Evolutionary conservation across 1,140 invertebrate species (phyloP).

Genomic region (Brachionus plicatilis): DNA sequence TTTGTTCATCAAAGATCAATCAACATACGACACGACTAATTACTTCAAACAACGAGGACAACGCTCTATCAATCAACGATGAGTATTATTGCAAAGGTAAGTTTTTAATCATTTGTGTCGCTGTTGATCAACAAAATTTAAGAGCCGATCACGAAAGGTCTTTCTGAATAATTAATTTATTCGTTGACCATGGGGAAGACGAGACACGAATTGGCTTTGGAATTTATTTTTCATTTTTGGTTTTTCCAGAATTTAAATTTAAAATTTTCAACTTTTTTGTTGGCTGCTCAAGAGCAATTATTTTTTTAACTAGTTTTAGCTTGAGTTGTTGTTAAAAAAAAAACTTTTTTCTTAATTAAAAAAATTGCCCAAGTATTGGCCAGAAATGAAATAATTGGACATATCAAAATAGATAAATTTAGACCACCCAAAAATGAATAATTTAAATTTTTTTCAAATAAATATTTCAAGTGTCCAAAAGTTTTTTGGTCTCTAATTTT

Average conservation of each 20-base stretch:
- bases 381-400: not conserved
- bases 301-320: not conserved
- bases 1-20: not conserved
- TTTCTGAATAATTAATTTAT: not conserved
- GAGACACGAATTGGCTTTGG: not conserved
- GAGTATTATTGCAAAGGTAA: not conserved
- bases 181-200: not conserved
- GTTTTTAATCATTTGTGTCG: not conserved
- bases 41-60: not conserved
- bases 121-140: not conserved
- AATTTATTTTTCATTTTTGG: not conserved
- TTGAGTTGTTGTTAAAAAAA: not conserved
- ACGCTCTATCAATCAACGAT: not conserved
- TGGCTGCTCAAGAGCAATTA: not conserved
- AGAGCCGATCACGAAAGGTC: not conserved
- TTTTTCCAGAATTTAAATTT: not conserved
- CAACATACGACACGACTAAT: not conserved
- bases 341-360: not conserved
- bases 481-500: not conserved
- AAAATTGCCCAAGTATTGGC: not conserved
- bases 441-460: not conserved
- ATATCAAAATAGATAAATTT: not conserved
- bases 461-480: not conserved
- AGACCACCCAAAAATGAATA: not conserved
- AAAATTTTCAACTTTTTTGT: not conserved